These are phyloP conservation scores for Trematomus loennbergii DNA, from an alignment of 2,113 vertebrate species.

Conservation along the genomic window DNA sequence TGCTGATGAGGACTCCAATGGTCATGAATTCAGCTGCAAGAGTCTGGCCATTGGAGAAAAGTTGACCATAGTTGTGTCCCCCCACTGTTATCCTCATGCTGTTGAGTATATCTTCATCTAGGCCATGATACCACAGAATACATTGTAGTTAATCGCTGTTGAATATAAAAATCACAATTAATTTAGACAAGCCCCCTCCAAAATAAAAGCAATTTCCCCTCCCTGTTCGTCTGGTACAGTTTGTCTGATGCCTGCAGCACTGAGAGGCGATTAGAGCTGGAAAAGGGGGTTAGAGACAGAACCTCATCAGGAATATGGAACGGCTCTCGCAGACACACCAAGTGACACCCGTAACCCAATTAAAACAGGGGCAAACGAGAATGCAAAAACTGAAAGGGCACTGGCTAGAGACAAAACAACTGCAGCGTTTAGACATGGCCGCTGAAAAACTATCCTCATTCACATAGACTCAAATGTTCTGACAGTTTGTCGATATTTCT, in stretches of 20 bases:
- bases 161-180: constrained; percentile 58
- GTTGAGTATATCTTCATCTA: constrained; percentile 43
- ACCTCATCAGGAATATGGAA: constrained; percentile 69
- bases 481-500: not conserved
- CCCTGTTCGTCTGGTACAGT: constrained; percentile 59
- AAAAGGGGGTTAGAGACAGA: constrained; percentile 73
- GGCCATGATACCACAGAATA: constrained; percentile 61
- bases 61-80: not conserved
- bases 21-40: too few species aligned
- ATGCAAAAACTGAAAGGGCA: constrained; percentile 25
- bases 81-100: not conserved
- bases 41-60: not conserved
- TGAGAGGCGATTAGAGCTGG: constrained; percentile 70
- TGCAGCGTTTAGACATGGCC: constrained; percentile 7
- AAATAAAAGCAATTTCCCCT: constrained; percentile 67
- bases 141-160: constrained; percentile 41
- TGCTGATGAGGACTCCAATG: too few species aligned
- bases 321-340: constrained; percentile 50
- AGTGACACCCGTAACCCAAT: constrained; percentile 65
- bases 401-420: not conserved
- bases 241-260: constrained; percentile 75
- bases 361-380: constrained; percentile 54
- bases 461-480: not conserved
- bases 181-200: constrained; percentile 54
- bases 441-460: not conserved